These are phyloP conservation scores for Nasonia oneida DNA, from an alignment of 2,888 invertebrate species.

Conservation along the genomic window DNA sequence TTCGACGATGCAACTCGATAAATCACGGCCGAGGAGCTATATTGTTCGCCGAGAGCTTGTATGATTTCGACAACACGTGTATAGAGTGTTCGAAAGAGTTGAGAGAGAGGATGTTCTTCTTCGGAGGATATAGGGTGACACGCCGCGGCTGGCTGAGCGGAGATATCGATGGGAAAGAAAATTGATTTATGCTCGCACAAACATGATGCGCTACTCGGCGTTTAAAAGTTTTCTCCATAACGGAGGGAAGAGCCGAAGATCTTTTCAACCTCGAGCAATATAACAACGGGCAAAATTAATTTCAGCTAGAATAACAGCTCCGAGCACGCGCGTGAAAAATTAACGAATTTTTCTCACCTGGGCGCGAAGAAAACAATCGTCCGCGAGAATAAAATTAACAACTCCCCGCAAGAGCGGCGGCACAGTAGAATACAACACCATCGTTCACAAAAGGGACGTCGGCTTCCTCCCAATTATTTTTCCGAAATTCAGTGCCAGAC, in stretches of 20 bases:
- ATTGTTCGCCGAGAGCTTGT: background rate
- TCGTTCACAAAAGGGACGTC: no score
- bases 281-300: no score
- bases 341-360: no score
- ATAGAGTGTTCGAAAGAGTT: background rate
- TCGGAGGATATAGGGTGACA: background rate
- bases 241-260: background rate
- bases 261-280: background rate
- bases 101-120: background rate
- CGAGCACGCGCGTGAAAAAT: no score
- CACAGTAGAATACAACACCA: no score
- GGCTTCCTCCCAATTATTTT: background rate
- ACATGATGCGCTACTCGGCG: background rate
- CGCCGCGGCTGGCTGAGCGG: background rate
- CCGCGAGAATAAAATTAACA: no score
- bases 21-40: constrained; percentile 20
- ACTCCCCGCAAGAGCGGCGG: no score
- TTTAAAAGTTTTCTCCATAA: no score
- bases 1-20: constrained; percentile 29
- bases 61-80: background rate
- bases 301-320: no score
- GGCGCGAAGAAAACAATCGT: no score
- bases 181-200: background rate
- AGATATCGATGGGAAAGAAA: background rate
- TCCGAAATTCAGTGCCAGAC: background rate